Conservation (phyloP, 2,797 vertebrate genomes). For the Hybognathus amarus region DNA sequence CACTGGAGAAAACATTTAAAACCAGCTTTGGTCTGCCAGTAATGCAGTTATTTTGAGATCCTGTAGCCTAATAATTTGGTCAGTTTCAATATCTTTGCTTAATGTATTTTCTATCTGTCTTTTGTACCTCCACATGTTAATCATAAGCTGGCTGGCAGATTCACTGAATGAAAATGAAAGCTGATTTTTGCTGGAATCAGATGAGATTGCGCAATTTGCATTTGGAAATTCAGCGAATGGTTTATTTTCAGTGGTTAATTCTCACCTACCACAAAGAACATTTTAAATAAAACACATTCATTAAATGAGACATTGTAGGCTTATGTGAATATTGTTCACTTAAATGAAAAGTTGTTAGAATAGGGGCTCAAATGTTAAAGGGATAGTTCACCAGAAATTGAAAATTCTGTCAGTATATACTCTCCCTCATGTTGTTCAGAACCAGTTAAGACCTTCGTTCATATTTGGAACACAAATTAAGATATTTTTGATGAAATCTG, state of each 20-base stretch:
- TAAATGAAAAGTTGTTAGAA: not conserved
- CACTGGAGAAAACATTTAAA: not conserved
- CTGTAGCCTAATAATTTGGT: not conserved
- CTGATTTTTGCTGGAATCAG: not conserved
- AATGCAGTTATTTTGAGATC: not conserved
- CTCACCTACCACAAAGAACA: not conserved
- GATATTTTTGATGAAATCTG: too few species aligned
- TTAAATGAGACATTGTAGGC: not conserved
- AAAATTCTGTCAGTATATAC: too few species aligned
- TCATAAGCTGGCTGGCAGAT: not conserved
- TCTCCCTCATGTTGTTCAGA: too few species aligned
- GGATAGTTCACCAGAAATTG: too few species aligned
- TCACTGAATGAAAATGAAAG: not conserved
- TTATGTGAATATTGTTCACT: not conserved
- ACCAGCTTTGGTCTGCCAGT: too few species aligned
- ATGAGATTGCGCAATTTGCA: not conserved
- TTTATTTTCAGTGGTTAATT: not conserved
- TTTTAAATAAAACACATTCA: not conserved
- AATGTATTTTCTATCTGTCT: not conserved
- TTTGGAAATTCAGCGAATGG: not conserved
- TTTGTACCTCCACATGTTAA: not conserved
- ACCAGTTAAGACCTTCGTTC: too few species aligned
- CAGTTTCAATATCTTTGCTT: not conserved
- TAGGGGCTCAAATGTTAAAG: not conserved
- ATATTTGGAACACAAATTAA: too few species aligned